Evolutionary conservation across 1,140 invertebrate species (phyloP).

Genomic region (Zaprionus africanus): DNA sequence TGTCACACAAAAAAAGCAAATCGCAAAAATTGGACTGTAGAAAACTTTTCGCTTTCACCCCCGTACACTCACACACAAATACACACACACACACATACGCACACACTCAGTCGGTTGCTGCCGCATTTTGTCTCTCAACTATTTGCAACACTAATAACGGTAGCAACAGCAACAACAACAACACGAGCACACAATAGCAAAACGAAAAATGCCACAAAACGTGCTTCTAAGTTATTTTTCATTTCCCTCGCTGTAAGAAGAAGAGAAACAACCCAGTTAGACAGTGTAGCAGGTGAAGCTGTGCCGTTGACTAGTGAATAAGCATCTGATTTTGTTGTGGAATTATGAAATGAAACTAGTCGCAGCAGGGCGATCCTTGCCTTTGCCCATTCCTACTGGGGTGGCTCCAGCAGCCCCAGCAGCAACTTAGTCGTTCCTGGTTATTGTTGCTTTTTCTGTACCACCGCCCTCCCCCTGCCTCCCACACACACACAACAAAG

Average conservation of each 20-base stretch:
- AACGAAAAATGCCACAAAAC: conserved; percentile 77
- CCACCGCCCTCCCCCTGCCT: not conserved
- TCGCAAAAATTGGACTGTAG: conserved; percentile 24
- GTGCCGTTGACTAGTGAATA: not conserved
- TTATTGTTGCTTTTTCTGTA: conserved; percentile 30
- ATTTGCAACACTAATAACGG: conserved; percentile 65
- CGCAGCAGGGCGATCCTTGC: not conserved
- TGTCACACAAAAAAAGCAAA: not conserved
- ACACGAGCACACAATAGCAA: conserved; percentile 45
- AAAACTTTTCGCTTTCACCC: conserved; percentile 45
- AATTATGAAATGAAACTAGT: not conserved
- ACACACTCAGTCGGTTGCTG: conserved; percentile 31
- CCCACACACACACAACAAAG: conserved; percentile 42
- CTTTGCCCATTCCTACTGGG: not conserved
- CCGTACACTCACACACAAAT: not conserved
- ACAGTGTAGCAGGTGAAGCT: not conserved
- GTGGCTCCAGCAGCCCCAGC: not conserved
- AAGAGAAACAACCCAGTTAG: not conserved
- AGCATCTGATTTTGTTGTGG: not conserved
- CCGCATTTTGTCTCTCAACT: conserved; percentile 70
- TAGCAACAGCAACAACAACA: conserved; percentile 32
- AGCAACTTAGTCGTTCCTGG: conserved; percentile 29
- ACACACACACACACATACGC: conserved; percentile 7
- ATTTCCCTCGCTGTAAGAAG: conserved; percentile 51
- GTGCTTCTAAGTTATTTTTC: conserved; percentile 82